Conservation (phyloP, 1,140 invertebrate species). For the Kradibia gibbosae region DNA sequence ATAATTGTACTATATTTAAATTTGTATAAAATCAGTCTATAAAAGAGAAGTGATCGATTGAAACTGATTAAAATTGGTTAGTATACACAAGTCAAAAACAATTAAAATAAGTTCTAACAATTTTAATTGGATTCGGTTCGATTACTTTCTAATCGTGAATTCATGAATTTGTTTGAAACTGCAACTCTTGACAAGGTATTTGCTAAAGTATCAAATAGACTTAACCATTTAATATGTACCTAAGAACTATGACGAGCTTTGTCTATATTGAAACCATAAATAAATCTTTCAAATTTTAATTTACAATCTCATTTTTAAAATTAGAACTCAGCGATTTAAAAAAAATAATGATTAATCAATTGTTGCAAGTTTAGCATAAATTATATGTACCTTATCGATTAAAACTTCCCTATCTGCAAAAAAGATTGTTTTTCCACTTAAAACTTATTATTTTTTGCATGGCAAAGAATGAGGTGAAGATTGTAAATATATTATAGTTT, state of each 20-base stretch:
- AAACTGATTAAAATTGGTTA: neutral
- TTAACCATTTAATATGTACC: neutral
- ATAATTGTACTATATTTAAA: too few species aligned
- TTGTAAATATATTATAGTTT: neutral
- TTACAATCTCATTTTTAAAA: neutral
- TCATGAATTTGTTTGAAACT: neutral
- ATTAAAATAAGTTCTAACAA: neutral
- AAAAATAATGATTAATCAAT: neutral
- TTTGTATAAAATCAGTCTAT: neutral
- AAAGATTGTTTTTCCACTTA: constrained; percentile 3
- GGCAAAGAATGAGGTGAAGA: neutral
- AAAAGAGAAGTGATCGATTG: neutral
- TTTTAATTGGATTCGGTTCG: neutral
- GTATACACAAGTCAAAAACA: neutral
- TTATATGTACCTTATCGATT: neutral
- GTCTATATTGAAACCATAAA: neutral
- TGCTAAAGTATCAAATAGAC: neutral
- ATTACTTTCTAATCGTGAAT: neutral
- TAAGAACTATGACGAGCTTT: neutral
- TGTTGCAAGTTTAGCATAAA: neutral
- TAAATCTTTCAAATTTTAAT: neutral
- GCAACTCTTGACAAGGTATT: neutral
- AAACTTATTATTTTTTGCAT: constrained; percentile 7
- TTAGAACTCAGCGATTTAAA: neutral
- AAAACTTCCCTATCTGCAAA: neutral